Conservation (phyloP, 35 echinoderm and acorn worm species). For the Strongylocentrotus purpuratus region DNA sequence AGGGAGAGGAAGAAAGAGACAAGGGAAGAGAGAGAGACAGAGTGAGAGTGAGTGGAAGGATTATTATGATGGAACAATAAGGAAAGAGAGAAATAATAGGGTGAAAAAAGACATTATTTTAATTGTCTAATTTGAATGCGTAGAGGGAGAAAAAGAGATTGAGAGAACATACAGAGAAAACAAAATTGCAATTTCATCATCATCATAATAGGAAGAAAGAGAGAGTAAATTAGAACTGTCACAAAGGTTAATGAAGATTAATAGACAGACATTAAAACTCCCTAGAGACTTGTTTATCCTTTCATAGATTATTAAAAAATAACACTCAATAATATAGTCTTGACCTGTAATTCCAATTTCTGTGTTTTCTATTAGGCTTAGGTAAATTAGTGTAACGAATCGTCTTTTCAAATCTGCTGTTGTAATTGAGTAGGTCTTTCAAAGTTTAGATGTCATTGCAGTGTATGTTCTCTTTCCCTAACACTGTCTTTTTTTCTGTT, state of each 20-base stretch:
- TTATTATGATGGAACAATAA: background rate
- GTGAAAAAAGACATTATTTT: background rate
- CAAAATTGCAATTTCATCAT: background rate
- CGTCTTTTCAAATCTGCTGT: background rate
- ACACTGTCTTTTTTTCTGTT: background rate
- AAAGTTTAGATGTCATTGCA: background rate
- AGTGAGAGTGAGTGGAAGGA: too few species aligned
- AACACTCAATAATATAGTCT: background rate
- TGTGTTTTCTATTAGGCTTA: background rate
- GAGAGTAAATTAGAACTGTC: background rate
- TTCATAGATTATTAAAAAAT: background rate
- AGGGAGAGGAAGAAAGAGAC: too few species aligned
- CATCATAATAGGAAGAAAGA: background rate
- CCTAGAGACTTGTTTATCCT: background rate
- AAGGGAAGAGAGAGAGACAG: too few species aligned
- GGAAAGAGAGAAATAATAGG: background rate
- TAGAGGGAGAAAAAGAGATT: background rate
- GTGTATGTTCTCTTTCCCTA: background rate
- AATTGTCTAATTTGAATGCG: background rate
- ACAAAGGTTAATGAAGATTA: background rate
- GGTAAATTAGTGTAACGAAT: background rate
- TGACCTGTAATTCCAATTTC: background rate
- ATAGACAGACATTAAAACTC: background rate
- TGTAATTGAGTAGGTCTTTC: background rate
- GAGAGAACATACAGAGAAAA: background rate